Evolutionary conservation across 1,140 invertebrate species (phyloP), one percentile per base, ranked within the genome.

Genomic region (Caerostris darwini): DNA sequence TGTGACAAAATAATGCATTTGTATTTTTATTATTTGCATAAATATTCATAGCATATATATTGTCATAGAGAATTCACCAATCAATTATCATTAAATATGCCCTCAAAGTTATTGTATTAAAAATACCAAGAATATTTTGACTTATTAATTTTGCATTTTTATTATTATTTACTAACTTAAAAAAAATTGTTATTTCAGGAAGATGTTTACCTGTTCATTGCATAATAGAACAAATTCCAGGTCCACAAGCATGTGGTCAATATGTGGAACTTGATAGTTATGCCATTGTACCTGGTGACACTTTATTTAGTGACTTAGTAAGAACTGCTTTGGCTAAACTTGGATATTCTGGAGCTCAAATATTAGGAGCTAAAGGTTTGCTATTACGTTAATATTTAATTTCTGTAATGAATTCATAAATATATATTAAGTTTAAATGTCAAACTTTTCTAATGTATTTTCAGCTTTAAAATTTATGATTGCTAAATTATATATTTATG

Each of bases 161-260:
- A 34, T 34, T 34, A 34, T 34, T 34, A 34, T 34, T 34, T 34
- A 34, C 34, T 34, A 34, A 34, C 34, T 34, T 34, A 34, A 34
- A 34, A 34, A 34, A 34, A 34, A 34, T n/a, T n/a, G n/a, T n/a
- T 1, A 34, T 95, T 95, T 56, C 97, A 98, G 98, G 97, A 85
- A 98, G 98, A 97, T 98, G 98, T 85, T 96, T 99, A 95, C 98
- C 98, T 91, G 98, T 99, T 17, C 98, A 99, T 96, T 99, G 98
- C 96, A 97, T 99, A 59, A 98, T 99, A 81, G 95, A 94, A 88
- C 95, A 94, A 94, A 90, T 95, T 8, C 93, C 92, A 12, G 94
- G 94, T 58, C 95, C 92, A 19, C 94, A 94, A 69, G 94, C 92
- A n/a, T 93, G 86, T 94, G 94, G 94, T 64, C 88, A 94, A 7